Evolutionary conservation across 2,113 vertebrate genomes (phyloP), one percentile per base, ranked within the genome.

Genomic region (Atrichornis clamosus): DNA sequence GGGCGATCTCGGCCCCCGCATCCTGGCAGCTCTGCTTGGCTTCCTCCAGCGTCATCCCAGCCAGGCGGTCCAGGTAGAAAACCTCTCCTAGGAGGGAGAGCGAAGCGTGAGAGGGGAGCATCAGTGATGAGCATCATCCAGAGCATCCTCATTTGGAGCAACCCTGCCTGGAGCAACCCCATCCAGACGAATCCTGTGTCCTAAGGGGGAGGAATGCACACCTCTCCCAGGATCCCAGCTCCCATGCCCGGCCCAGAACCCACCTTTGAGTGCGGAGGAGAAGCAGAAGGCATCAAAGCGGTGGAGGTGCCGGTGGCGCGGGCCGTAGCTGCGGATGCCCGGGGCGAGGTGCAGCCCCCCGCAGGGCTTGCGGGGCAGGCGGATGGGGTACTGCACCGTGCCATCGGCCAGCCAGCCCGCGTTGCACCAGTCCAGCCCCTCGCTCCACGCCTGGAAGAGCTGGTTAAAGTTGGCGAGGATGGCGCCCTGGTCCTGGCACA

Each of bases 221-320:
- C 12, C 50, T 49, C 62, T 28, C 33, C 49, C 37, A 49, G 41
- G 30, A 56, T 5, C n/a, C 39, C 65, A 56, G 24, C 8, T 11
- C 33, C 18, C n/a, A 5, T 4, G 9, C 33, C 18, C 2, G 26
- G 52, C 50, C 11, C 75, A 19, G 35, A 58, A 93, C 97, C 96
- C 94, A 99, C 99, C 99, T 97, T 84, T 98, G 79, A 98, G 89
- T 0, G 97, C 97, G 0, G 98, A 97, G 2, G 98, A 97, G 80
- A 99, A 99, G 97, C 99, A 99, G 98, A 99, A 99, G 32, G 98
- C 99, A 3, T 99, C 99, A 6, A 98, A 99, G 67, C 30, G 98
- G 92, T 98, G 97, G 39, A 98, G 95, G 79, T 95, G 90, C 28
- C 90, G 98, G 96, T 99, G 98, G 8, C 98, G 98, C 1, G 83